These are phyloP conservation scores for Pelecanus crispus DNA, from an alignment of 2,113 vertebrate genomes.

Conservation along the genomic window DNA sequence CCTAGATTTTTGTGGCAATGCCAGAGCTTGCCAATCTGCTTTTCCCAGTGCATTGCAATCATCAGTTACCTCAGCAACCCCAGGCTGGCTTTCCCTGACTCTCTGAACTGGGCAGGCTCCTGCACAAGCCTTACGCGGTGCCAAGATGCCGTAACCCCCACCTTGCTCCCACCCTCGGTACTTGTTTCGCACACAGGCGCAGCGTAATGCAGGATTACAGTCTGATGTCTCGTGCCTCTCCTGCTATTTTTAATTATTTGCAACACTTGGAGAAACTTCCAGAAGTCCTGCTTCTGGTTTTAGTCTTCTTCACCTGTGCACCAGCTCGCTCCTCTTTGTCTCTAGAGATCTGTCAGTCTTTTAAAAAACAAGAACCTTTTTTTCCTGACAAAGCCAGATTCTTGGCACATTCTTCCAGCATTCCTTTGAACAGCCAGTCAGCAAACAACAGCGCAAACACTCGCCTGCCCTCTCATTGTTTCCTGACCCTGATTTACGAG, in stretches of 20 bases:
- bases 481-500: conserved; percentile 36
- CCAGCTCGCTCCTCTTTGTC: not conserved
- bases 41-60: not conserved
- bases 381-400: conserved; percentile 23
- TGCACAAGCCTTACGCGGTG: not conserved
- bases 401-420: conserved; percentile 49
- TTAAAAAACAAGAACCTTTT: not conserved
- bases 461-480: conserved; percentile 37
- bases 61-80: not conserved
- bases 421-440: conserved; percentile 49
- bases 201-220: fast-evolving
- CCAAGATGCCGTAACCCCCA: not conserved
- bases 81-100: not conserved
- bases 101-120: not conserved
- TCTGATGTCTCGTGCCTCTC: fast-evolving
- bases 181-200: not conserved
- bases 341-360: not conserved
- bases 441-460: conserved; percentile 47
- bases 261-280: not conserved
- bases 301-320: not conserved
- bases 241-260: not conserved
- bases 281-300: not conserved
- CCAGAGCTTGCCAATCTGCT: not conserved
- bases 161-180: fast-evolving
- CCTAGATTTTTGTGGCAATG: not conserved